Percentiles rank a stretch among this genome's conserved stretches.
Conservation (phyloP, 2,797 vertebrate species). For the Sebastes melanostomus region DNA sequence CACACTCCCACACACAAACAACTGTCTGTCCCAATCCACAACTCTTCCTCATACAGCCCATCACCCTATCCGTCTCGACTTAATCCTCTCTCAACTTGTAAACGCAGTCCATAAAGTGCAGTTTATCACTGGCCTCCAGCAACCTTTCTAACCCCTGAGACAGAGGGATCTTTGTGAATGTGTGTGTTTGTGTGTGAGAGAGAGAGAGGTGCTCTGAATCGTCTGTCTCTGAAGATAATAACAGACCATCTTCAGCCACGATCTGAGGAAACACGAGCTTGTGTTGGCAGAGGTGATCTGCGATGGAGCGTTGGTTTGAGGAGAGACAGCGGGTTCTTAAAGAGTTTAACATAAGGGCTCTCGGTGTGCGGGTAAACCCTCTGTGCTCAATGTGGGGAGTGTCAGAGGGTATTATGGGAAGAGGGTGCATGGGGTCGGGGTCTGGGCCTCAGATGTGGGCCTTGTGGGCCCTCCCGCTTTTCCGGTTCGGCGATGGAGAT, state of each 20-base stretch:
- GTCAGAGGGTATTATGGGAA: conserved; percentile 60
- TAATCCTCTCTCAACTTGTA: conserved; percentile 37
- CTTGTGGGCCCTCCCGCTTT: conserved; percentile 56
- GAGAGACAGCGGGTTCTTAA: conserved; percentile 61
- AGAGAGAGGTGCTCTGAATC: conserved; percentile 37
- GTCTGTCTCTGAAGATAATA: conserved; percentile 65
- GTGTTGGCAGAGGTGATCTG: conserved; percentile 62
- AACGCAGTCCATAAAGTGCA: conserved; percentile 34
- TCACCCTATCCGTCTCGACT: conserved; percentile 33
- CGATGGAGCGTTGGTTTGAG: conserved; percentile 51
- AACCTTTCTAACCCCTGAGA: conserved; percentile 55
- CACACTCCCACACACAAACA: neutral
- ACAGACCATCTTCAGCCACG: conserved; percentile 60
- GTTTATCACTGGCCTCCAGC: conserved; percentile 42
- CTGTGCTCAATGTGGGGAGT: conserved; percentile 44
- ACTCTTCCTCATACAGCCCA: conserved; percentile 16
- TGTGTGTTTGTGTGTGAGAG: conserved; percentile 6
- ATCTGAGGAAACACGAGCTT: conserved; percentile 66
- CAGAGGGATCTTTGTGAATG: conserved; percentile 33
- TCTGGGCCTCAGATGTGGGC: conserved; percentile 78
- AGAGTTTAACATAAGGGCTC: conserved; percentile 65
- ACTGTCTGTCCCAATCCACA: neutral
- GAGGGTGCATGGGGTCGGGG: conserved; percentile 55
- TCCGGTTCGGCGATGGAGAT: conserved; percentile 61
- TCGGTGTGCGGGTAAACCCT: conserved; percentile 44